These are phyloP conservation scores for Cettia cetti DNA, from an alignment of 2,113 vertebrate species.

Conservation along the genomic window DNA sequence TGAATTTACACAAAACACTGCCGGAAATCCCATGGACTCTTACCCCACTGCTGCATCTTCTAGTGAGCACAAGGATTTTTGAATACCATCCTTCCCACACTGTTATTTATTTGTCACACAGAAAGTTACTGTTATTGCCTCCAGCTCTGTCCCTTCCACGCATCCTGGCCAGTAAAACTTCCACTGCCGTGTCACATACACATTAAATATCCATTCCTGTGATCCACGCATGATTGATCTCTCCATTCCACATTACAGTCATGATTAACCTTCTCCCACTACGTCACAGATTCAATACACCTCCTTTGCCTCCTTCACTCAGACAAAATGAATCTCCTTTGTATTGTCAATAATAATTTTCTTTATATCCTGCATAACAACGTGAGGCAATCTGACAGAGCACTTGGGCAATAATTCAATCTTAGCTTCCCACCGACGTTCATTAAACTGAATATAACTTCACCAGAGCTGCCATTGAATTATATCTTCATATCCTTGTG, in stretches of 20 bases:
- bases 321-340: constrained; percentile 57
- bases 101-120: neutral
- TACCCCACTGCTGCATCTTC: neutral
- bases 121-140: neutral
- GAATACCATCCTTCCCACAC: neutral
- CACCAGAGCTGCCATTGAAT: constrained; percentile 48
- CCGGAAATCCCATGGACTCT: neutral
- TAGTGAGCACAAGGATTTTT: neutral
- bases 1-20: neutral
- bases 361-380: constrained; percentile 56
- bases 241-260: constrained; percentile 28
- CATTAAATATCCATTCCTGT: constrained; percentile 34
- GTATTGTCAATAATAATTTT: constrained; percentile 66
- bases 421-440: constrained; percentile 42
- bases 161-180: constrained; percentile 15
- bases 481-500: constrained; percentile 28
- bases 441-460: constrained; percentile 65
- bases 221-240: constrained; percentile 42
- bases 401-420: constrained; percentile 61
- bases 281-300: constrained; percentile 56
- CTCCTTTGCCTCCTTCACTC: constrained; percentile 43
- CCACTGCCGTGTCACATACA: neutral
- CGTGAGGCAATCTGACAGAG: constrained; percentile 54
- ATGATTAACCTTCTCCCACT: constrained; percentile 55
- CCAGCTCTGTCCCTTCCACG: neutral